A percentile compares a stretch with the other conserved stretches of the same genome.
These are phyloP conservation scores for Griposia aprilina DNA, from an alignment of 2,888 invertebrate genomes.

Conservation along the genomic window DNA sequence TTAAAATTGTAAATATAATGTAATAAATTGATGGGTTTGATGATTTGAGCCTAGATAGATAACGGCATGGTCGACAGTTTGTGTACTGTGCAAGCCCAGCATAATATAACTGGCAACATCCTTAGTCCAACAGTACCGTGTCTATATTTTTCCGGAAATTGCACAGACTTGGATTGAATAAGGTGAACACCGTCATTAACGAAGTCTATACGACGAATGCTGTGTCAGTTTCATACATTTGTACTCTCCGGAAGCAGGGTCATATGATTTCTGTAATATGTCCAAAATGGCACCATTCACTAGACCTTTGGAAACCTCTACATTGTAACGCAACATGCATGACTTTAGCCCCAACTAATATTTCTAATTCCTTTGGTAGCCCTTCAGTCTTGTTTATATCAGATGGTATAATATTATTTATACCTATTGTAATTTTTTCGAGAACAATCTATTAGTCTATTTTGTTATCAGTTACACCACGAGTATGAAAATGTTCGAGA, in stretches of 20 bases:
- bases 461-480: neutral
- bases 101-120: slow-evolving; percentile 61
- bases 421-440: too few relatives aligned
- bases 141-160: slow-evolving; percentile 50
- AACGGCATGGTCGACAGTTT: slow-evolving; percentile 19
- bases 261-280: slow-evolving; percentile 8
- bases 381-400: too few relatives aligned
- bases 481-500: neutral
- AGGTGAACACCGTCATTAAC: neutral
- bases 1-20: too few relatives aligned
- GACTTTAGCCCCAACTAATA: too few relatives aligned
- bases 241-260: neutral
- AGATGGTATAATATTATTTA: too few relatives aligned
- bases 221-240: too few relatives aligned
- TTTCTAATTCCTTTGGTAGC: too few relatives aligned
- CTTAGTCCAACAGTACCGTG: slow-evolving; percentile 59
- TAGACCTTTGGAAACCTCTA: too few relatives aligned
- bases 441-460: neutral
- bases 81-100: slow-evolving; percentile 66
- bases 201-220: neutral
- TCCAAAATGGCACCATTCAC: too few relatives aligned
- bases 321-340: too few relatives aligned
- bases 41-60: neutral
- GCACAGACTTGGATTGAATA: neutral
- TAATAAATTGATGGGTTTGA: too few relatives aligned